phyloP scores from a whole-genome alignment of 2,888 invertebrate genomes.

The Petrophora chlorosata region DNA sequence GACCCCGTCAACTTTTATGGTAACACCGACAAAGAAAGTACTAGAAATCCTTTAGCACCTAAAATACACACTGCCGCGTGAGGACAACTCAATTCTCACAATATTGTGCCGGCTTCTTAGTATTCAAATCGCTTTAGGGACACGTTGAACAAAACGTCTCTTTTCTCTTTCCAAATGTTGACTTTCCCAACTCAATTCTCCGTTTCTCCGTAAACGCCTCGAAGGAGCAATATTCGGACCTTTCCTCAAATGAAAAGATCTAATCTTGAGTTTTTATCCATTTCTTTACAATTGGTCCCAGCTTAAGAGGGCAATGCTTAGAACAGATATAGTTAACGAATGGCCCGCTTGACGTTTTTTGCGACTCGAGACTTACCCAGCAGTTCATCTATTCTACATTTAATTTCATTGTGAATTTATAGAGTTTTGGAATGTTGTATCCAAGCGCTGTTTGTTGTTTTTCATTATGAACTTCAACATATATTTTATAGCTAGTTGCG shows the following conservation, averaged over 20 bases:
- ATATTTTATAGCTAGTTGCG: no score
- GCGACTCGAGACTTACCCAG: conserved; percentile 1
- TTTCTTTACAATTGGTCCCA: conserved; percentile 60
- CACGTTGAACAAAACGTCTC: conserved; percentile 51
- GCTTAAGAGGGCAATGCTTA: conserved; percentile 54
- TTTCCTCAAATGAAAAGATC: conserved; percentile 70
- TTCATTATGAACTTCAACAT: no score
- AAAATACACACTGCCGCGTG: conserved; percentile 1
- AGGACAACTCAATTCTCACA: conserved; percentile 19
- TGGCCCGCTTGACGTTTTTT: conserved; percentile 6
- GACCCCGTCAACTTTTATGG: conserved; percentile 6
- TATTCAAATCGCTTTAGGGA: conserved; percentile 42
- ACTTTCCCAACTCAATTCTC: conserved; percentile 57
- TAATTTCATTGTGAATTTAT: no score
- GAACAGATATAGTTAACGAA: conserved; percentile 14
- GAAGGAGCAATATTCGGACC: conserved; percentile 64
- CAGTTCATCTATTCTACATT: no score
- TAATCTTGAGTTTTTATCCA: conserved; percentile 65
- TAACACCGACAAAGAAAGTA: conserved; percentile 4
- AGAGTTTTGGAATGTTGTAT: no score
- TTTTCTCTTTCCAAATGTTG: conserved; percentile 47
- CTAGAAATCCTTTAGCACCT: conserved; percentile 11
- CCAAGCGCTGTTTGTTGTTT: no score
- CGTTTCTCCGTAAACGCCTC: conserved; percentile 56
- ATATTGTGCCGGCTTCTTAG: conserved; percentile 28